Percentiles rank a stretch among this genome's conserved stretches.
Conservation (phyloP, 2,797 vertebrate genomes). For the Eutrigla gurnardus region DNA sequence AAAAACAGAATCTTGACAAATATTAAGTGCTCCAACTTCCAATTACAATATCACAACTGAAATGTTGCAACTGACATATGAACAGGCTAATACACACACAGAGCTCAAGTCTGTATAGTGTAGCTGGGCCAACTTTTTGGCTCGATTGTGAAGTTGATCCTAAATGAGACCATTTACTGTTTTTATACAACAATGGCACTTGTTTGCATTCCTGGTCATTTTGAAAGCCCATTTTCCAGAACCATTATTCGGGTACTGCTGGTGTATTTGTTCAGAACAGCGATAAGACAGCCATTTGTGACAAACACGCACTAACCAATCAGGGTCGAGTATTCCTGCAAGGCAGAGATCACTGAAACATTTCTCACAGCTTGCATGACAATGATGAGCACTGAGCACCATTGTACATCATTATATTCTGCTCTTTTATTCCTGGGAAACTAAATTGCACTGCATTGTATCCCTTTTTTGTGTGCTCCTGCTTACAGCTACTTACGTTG, state of each 20-base stretch:
- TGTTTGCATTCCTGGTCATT: slow-evolving; percentile 43
- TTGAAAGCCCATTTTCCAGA: slow-evolving; percentile 39
- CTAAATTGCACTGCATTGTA: slow-evolving; percentile 43
- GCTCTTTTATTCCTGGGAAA: slow-evolving; percentile 28
- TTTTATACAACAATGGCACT: slow-evolving; percentile 40
- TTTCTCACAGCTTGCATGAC: slow-evolving; percentile 32
- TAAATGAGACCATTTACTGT: slow-evolving; percentile 40
- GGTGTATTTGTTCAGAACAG: slow-evolving; percentile 49
- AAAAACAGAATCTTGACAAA: slow-evolving; percentile 20
- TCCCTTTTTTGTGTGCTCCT: slow-evolving; percentile 11
- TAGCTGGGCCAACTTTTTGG: slow-evolving; percentile 4
- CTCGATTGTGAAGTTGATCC: slow-evolving; percentile 41
- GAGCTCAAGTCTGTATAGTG: neutral
- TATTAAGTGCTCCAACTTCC: slow-evolving; percentile 3
- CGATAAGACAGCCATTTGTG: slow-evolving; percentile 44
- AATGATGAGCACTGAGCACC: slow-evolving; percentile 41
- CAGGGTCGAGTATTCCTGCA: slow-evolving; percentile 29
- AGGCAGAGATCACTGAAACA: slow-evolving; percentile 32
- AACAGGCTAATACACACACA: neutral
- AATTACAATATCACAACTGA: slow-evolving; percentile 12
- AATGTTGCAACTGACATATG: neutral
- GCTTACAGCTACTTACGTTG: slow-evolving; percentile 88
- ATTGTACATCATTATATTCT: slow-evolving; percentile 34
- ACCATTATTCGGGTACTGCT: slow-evolving; percentile 38
- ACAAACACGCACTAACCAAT: slow-evolving; percentile 39